Conservation (phyloP, 2,113 vertebrate species). For the Oceanodroma tethys region DNA sequence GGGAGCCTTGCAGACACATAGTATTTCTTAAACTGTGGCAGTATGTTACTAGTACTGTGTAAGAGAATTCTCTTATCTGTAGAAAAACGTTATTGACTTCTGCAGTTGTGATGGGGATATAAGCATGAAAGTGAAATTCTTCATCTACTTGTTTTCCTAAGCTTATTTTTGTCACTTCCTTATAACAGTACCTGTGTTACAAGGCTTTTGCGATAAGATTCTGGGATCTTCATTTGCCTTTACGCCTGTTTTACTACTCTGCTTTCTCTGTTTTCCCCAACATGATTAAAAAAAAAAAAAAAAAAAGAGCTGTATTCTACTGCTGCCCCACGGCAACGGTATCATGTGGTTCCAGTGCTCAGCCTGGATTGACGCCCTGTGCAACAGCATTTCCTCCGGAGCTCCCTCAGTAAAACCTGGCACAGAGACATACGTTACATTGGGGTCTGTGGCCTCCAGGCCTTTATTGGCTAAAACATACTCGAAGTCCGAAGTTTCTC, state of each 20-base stretch:
- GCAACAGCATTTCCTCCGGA: not conserved
- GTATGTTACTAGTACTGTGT: not conserved
- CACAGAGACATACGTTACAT: not conserved
- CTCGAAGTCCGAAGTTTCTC: not conserved
- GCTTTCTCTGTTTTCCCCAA: not conserved
- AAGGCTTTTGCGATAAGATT: not conserved
- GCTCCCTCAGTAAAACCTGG: not conserved
- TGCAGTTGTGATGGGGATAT: not conserved
- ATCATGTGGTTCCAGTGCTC: not conserved
- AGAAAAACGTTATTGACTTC: accelerated
- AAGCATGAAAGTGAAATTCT: not conserved
- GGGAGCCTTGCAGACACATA: not conserved
- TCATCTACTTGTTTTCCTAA: not conserved
- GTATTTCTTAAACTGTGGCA: conserved; percentile 19
- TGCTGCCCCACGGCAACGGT: not conserved
- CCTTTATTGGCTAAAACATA: not conserved
- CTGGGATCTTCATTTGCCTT: not conserved
- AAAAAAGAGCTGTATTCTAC: not conserved
- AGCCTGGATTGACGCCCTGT: not conserved
- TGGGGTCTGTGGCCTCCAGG: not conserved
- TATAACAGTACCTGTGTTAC: not conserved
- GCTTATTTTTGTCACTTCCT: not conserved
- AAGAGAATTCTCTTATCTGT: not conserved
- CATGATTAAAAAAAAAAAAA: not conserved
- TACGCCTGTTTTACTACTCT: not conserved